Evolutionary conservation across 2,113 vertebrate genomes (phyloP), one percentile per base, ranked within the genome.

Genomic region (Notarius lentiginosus): DNA sequence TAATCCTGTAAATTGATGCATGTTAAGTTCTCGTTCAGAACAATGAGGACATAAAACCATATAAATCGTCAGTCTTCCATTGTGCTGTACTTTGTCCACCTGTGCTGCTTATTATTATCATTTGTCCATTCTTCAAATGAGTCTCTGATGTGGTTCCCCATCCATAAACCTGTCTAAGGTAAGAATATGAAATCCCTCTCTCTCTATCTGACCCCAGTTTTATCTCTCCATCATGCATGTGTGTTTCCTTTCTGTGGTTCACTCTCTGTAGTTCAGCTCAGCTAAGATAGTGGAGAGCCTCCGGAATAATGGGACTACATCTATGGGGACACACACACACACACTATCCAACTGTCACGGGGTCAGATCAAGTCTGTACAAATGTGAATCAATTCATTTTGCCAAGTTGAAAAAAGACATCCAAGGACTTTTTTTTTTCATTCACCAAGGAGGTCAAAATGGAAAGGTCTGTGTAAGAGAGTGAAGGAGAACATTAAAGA

Each of bases 351-450:
- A 61, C 34, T 95, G 91, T 93, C 89, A 86, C 93, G 94, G 96
- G 95, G 96, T 96, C 96, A 96, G 95, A 96, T 95, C 95, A 96
- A 96, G 94, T 96, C 95, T 96, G 94, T 95, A 95, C 95, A 96
- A 96, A 96, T 92, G 94, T 96, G 95, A 97, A 97, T 96, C 95
- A 95, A 96, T 95, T 95, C 92, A 93, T 94, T 93, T 93, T 90
- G 84, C 66, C 84, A 81, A 61, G 58, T 80, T 92, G 91, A 93
- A 93, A 94, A 91, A 93, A 94, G 90, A 91, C 91, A 84, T 89
- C 93, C 95, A 96, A 97, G 96, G 95, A 96, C 89, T 92, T 94
- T 93, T 83, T 93, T 83, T 83, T 55, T 92, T 92, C 92, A 94
- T 95, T 95, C 93, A 90, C 89, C 87, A 90, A 88, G 88, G 89